These are phyloP conservation scores for Acanthurus leucopareius DNA, from an alignment of 2,797 vertebrate genomes.

Conservation along the genomic window DNA sequence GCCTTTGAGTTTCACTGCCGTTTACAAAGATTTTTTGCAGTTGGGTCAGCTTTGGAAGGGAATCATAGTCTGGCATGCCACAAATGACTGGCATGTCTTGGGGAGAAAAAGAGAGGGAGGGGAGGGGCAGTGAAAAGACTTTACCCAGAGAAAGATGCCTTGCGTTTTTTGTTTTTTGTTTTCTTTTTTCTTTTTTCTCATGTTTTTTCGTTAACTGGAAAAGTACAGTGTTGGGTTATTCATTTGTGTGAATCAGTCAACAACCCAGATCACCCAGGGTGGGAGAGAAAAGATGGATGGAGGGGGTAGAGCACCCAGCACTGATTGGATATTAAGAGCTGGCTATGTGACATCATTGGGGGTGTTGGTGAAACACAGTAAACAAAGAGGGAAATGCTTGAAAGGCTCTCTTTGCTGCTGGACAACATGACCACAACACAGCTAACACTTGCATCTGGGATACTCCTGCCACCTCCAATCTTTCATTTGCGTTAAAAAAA, in stretches of 20 bases:
- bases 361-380: conserved; percentile 80
- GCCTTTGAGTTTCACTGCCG: neutral
- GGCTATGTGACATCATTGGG: conserved; percentile 80
- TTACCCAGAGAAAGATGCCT: conserved; percentile 42
- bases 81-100: conserved; percentile 56
- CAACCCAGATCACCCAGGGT: conserved; percentile 46
- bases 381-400: conserved; percentile 84
- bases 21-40: conserved; percentile 28
- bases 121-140: conserved; percentile 26
- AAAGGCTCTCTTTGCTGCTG: conserved; percentile 81
- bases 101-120: conserved; percentile 10
- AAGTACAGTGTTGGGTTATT: conserved; percentile 70
- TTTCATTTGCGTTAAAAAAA: neutral
- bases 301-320: conserved; percentile 44
- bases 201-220: conserved; percentile 67
- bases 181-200: conserved; percentile 15
- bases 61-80: conserved; percentile 43
- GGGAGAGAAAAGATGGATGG: conserved; percentile 51
- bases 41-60: conserved; percentile 43
- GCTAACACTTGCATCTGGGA: conserved; percentile 24
- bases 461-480: conserved; percentile 5
- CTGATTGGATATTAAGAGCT: conserved; percentile 77
- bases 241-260: conserved; percentile 62
- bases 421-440: conserved; percentile 67
- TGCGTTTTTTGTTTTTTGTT: conserved; percentile 37